These are phyloP conservation scores for Egretta garzetta DNA, from an alignment of 2,113 vertebrate genomes.

Conservation along the genomic window DNA sequence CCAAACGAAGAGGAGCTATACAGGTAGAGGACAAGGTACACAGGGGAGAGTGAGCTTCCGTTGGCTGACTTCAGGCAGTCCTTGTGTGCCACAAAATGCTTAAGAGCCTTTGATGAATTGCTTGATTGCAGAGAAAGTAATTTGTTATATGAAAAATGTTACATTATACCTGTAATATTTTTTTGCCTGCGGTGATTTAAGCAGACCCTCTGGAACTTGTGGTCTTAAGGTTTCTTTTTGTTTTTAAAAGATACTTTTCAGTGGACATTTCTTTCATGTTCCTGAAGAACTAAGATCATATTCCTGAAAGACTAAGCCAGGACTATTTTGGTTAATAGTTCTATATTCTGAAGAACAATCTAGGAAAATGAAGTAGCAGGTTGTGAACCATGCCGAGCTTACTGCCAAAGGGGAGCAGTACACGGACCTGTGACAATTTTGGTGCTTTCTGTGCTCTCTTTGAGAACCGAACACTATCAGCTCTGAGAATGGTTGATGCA, in stretches of 20 bases:
- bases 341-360: not conserved
- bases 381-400: not conserved
- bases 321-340: rapidly evolving
- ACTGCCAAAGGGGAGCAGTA: no score
- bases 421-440: not conserved
- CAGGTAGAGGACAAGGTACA: rapidly evolving
- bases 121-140: not conserved
- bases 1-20: rapidly evolving
- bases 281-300: not conserved
- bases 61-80: not conserved
- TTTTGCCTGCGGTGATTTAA: not conserved
- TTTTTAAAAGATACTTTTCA: not conserved
- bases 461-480: not conserved
- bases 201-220: not conserved
- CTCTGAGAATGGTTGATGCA: not conserved
- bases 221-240: not conserved
- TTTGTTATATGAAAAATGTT: not conserved
- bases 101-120: not conserved
- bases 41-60: not conserved
- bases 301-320: not conserved
- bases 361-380: not conserved
- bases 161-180: no score
- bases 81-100: not conserved
- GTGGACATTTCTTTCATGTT: not conserved
- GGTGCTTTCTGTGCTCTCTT: not conserved